These are phyloP conservation scores for Magallana gigas DNA, from an alignment of 1,140 invertebrate genomes.

Conservation along the genomic window DNA sequence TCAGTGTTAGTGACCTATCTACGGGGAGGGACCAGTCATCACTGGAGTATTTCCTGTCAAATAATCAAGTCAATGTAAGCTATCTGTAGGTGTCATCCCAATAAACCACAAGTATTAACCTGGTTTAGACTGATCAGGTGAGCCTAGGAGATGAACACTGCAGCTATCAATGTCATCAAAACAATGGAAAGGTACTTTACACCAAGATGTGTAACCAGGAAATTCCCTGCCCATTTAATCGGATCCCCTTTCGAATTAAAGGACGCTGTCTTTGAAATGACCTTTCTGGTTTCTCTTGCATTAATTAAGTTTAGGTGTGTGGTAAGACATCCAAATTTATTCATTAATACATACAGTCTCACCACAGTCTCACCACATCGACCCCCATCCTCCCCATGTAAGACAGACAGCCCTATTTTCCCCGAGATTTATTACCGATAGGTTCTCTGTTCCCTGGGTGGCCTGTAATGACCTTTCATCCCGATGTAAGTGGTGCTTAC, in stretches of 20 bases:
- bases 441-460: no score
- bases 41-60: constrained; percentile 1
- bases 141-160: neutral
- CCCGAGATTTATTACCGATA: no score
- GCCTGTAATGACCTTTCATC: neutral
- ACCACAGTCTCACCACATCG: no score
- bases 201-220: neutral
- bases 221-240: neutral
- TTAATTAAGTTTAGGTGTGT: no score
- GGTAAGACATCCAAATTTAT: no score
- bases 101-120: neutral
- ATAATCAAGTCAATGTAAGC: constrained; percentile 5
- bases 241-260: no score
- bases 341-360: no score
- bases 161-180: neutral
- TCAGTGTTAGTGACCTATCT: neutral
- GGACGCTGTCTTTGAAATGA: no score
- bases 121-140: neutral
- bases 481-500: neutral
- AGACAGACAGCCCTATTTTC: no score
- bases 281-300: no score
- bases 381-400: no score
- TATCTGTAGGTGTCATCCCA: constrained; percentile 28
- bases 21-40: neutral
- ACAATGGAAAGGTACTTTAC: neutral